Base-by-base conservation (phyloP, 2,888 invertebrate genomes). In the Callyntrura sp. region DNA sequence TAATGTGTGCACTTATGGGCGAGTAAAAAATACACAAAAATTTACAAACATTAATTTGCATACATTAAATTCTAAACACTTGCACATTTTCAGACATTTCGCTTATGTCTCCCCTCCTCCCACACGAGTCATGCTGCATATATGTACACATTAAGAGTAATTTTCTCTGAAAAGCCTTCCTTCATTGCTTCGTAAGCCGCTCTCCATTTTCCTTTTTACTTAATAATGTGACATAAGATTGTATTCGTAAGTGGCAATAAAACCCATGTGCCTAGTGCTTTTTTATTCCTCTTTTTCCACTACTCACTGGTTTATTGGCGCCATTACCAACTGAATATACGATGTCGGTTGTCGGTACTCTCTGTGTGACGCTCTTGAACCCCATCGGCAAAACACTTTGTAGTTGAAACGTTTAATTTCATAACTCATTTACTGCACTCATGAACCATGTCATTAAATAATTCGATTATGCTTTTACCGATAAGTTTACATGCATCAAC, bases 361-460 rank as follows among this genome's bases (percentile, higher is more conserved):
- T n/a, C n/a, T n/a, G n/a, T n/a, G n/a, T 45, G 70, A 3, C 68
- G 62, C 14, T 35, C n/a, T 51, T 25, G 12, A 55, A 55, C 78
- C 51, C 78, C 25, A 78, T 60, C 57, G 51, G 81, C 55, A 55
- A 78, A 68, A 45, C 57, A 14, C 12, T 25, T 23, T 23, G 14
- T 78, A 55, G 55, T 78, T 55, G 55, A 60, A 81, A 81, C 45
- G 23, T 87, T 89, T 85, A 89, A 89, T 89, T 89, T 89, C 85
- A 85, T 85, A 85, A 84, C 89, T 89, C 89, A 89, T 89, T 89
- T 23, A 79, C 79, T 35, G 9, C 79, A 14, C 68, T 62, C 73
- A 89, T 85, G 85, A 85, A 85, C 89, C 89, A 79, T 85, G 20
- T 85, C 89, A 85, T 89, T 89, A 79, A 73, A 83, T 57, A 68